phyloP scores from a whole-genome alignment of 2,797 vertebrate genomes.

The Gymnodraco acuticeps region DNA sequence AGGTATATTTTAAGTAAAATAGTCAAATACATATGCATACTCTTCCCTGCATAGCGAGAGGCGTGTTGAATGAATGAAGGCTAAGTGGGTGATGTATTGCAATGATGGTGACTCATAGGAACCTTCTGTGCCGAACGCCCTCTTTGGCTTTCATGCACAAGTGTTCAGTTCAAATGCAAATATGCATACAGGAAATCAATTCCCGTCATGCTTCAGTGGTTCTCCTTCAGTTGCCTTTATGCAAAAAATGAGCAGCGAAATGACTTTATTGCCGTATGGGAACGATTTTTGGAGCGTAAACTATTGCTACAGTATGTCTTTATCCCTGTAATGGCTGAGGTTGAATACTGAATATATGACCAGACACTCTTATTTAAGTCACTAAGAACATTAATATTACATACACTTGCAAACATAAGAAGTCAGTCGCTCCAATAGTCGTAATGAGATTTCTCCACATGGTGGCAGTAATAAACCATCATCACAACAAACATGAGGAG shows the following conservation, averaged over 20 bases:
- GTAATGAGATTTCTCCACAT: conserved; percentile 63
- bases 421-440: conserved; percentile 8
- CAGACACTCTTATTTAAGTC: not conserved
- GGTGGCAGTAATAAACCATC: conserved; percentile 60
- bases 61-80: conserved; percentile 45
- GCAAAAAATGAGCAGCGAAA: conserved; percentile 28
- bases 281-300: conserved; percentile 18
- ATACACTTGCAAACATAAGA: conserved; percentile 16
- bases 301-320: conserved; percentile 17
- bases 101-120: conserved; percentile 65
- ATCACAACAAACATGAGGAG: not conserved
- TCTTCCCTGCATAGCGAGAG: conserved; percentile 24
- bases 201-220: conserved; percentile 58
- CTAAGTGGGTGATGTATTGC: conserved; percentile 65
- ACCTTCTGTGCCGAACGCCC: conserved; percentile 58
- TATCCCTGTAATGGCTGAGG: not conserved
- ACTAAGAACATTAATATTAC: not conserved
- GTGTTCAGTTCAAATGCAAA: conserved; percentile 74
- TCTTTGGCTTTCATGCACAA: conserved; percentile 62
- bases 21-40: not conserved
- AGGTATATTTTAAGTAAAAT: conserved; percentile 19
- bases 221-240: conserved; percentile 54
- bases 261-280: conserved; percentile 36
- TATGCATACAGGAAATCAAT: conserved; percentile 66
- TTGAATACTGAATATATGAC: not conserved